These are phyloP conservation scores for Calyptomena viridis DNA, from an alignment of 2,113 vertebrate species.

Conservation along the genomic window DNA sequence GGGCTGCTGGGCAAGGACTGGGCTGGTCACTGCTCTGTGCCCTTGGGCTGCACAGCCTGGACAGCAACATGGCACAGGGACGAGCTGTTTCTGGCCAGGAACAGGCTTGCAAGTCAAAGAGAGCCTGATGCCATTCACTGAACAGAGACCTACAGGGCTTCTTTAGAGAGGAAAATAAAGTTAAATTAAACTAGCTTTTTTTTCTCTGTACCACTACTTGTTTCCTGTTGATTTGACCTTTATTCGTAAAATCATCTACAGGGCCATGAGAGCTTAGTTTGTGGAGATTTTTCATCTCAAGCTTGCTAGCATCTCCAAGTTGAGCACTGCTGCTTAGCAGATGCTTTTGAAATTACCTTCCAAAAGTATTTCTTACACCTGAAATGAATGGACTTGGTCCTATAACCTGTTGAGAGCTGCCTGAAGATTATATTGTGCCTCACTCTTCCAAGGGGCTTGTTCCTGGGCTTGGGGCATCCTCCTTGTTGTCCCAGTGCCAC, in stretches of 20 bases:
- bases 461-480: neutral
- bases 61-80: neutral
- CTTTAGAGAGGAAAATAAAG: neutral
- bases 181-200: neutral
- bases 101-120: neutral
- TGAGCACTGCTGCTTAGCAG: neutral
- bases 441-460: neutral
- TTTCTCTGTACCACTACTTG: neutral
- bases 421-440: neutral
- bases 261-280: neutral
- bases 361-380: neutral
- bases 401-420: neutral
- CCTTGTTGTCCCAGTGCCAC: neutral
- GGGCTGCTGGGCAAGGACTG: neutral
- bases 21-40: neutral
- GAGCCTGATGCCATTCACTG: neutral
- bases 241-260: neutral
- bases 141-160: neutral
- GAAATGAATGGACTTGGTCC: neutral
- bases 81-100: neutral
- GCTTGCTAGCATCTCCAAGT: neutral
- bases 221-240: neutral
- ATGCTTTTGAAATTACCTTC: neutral
- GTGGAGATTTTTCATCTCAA: neutral
- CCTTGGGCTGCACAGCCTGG: neutral